A percentile compares a stretch with the other conserved stretches of the same genome.
Evolutionary conservation across 2,888 invertebrate genomes (phyloP).

Genomic region (Sarcophaga subvicina): DNA sequence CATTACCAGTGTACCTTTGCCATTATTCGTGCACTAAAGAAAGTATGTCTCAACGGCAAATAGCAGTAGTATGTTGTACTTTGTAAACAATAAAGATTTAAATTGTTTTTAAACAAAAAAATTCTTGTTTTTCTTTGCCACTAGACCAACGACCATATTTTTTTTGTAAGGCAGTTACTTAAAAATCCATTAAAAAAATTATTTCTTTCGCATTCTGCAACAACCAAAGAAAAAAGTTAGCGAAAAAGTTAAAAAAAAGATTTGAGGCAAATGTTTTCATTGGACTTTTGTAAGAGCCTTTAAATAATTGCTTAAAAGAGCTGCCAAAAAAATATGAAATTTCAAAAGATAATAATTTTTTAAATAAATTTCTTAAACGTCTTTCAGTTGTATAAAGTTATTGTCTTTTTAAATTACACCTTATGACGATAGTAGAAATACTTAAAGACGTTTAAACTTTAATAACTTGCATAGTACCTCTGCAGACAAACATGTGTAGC

Average conservation of each 20-base stretch:
- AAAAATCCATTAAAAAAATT: constrained; percentile 18
- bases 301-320: neutral
- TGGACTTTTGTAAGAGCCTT: neutral
- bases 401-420: no score
- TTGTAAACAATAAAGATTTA: neutral
- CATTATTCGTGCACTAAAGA: no score
- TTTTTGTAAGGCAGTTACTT: constrained; percentile 1
- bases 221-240: neutral
- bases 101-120: neutral
- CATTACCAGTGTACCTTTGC: neutral
- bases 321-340: no score
- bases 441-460: no score
- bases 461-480: no score
- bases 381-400: no score
- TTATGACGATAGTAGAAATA: no score
- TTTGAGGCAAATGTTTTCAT: neutral
- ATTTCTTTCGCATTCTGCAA: neutral
- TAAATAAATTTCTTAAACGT: no score
- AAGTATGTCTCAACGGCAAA: no score
- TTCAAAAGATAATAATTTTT: no score
- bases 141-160: neutral
- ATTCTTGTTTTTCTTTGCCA: neutral
- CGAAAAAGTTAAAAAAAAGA: constrained; percentile 7
- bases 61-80: no score
- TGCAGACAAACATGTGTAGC: no score